phyloP scores from a whole-genome alignment of 2,888 invertebrate species.

The Elegia similella region DNA sequence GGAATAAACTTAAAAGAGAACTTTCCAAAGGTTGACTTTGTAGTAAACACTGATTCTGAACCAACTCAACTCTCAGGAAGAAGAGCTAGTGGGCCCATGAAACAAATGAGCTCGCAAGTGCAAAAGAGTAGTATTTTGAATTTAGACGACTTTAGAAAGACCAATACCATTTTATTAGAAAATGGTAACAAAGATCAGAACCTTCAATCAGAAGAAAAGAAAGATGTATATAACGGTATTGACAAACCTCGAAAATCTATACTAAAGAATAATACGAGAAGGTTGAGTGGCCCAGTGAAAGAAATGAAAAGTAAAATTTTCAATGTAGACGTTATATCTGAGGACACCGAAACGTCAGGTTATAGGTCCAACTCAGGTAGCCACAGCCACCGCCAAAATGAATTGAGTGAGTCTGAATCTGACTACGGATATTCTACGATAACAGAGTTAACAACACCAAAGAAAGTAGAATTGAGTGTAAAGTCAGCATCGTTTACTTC shows the following conservation, averaged over 20 bases:
- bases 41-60: background rate
- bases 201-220: conserved; percentile 32
- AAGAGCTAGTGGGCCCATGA: conserved; percentile 56
- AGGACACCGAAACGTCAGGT: conserved; percentile 79
- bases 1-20: conserved; percentile 18
- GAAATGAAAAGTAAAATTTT: conserved; percentile 37
- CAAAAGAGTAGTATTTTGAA: conserved; percentile 50
- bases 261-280: conserved; percentile 52
- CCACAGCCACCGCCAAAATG: conserved; percentile 64
- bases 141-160: conserved; percentile 38
- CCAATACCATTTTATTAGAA: conserved; percentile 38
- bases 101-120: conserved; percentile 47
- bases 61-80: conserved; percentile 36
- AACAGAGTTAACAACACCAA: conserved; percentile 81
- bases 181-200: conserved; percentile 36
- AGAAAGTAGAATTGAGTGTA: conserved; percentile 71
- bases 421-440: conserved; percentile 84
- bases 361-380: conserved; percentile 77
- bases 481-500: conserved; percentile 59
- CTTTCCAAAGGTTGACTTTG: background rate
- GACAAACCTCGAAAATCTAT: conserved; percentile 62
- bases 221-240: conserved; percentile 32
- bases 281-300: conserved; percentile 45
- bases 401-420: conserved; percentile 78
- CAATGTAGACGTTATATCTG: conserved; percentile 46